Percentiles rank a stretch among this genome's conserved stretches.
These are phyloP conservation scores for Proctacanthus coquilletti DNA, from an alignment of 1,140 invertebrate genomes.

Conservation along the genomic window DNA sequence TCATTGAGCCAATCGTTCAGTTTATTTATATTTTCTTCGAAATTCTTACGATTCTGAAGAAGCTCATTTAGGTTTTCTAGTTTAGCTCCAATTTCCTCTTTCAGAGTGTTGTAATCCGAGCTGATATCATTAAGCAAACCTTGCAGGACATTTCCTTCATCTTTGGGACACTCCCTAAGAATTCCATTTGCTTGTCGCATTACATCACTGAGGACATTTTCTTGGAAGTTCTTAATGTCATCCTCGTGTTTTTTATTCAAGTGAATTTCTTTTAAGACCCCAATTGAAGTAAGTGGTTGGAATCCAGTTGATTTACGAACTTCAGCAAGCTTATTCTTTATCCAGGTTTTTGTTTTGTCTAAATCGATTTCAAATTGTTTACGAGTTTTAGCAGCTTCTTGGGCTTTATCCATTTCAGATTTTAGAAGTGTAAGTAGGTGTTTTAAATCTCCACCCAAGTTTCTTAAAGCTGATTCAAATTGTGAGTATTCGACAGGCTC, in stretches of 20 bases:
- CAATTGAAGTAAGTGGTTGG: conserved; percentile 50
- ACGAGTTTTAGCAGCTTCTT: conserved; percentile 47
- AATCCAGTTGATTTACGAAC: conserved; percentile 58
- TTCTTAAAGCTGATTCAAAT: conserved; percentile 47
- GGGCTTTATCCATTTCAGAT: conserved; percentile 53
- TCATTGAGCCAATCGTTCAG: conserved; percentile 74
- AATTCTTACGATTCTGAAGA: conserved; percentile 55
- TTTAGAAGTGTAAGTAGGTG: conserved; percentile 53
- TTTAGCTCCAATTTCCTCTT: conserved; percentile 55
- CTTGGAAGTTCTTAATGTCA: conserved; percentile 64
- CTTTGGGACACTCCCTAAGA: conserved; percentile 63
- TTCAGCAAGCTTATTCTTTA: conserved; percentile 58
- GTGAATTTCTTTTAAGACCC: conserved; percentile 61
- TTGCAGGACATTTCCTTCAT: conserved; percentile 48
- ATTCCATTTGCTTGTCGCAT: conserved; percentile 58
- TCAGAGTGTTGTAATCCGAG: conserved; percentile 50
- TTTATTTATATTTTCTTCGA: conserved; percentile 65
- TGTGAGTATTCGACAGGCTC: conserved; percentile 60
- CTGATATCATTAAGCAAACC: conserved; percentile 47
- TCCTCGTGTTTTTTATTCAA: conserved; percentile 55
- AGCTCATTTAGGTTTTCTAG: conserved; percentile 54
- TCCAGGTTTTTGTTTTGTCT: conserved; percentile 60
- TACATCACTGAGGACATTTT: conserved; percentile 55
- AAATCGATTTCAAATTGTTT: conserved; percentile 62
- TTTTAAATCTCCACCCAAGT: conserved; percentile 51